Conservation (phyloP, 2,797 vertebrate species). For the Danio albolineatus region DNA sequence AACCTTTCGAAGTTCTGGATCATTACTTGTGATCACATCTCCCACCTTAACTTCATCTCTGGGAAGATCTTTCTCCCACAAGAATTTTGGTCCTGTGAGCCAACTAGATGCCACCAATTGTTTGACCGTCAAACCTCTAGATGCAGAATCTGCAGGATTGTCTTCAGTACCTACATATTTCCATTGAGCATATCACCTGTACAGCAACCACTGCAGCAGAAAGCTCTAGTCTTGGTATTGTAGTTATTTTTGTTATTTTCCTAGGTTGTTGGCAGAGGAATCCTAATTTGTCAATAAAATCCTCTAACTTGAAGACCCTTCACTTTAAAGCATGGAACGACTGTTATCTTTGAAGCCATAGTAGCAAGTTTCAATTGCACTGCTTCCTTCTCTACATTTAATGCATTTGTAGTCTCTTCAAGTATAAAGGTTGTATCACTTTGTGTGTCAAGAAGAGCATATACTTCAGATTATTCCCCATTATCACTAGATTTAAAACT, state of each 20-base stretch:
- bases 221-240: not conserved
- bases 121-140: not conserved
- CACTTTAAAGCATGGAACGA: too few species aligned
- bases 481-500: not conserved
- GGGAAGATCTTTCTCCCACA: slow-evolving; percentile 8
- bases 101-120: slow-evolving; percentile 4
- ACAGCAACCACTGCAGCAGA: not conserved
- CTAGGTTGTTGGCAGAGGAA: too few species aligned
- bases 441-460: not conserved
- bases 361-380: too few species aligned
- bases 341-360: too few species aligned
- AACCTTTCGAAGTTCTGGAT: not conserved
- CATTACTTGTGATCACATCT: not conserved
- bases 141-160: not conserved
- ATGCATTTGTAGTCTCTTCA: not conserved
- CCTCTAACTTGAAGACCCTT: too few species aligned
- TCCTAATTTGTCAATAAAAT: too few species aligned
- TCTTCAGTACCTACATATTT: not conserved
- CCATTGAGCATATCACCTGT: not conserved
- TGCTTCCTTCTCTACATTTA: too few species aligned
- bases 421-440: not conserved
- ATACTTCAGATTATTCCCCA: too few species aligned
- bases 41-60: not conserved
- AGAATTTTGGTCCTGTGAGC: slow-evolving; percentile 23
- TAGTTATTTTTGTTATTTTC: not conserved